Evolutionary conservation across 1,140 invertebrate genomes (phyloP).

Genomic region (Scaptomyza montana): DNA sequence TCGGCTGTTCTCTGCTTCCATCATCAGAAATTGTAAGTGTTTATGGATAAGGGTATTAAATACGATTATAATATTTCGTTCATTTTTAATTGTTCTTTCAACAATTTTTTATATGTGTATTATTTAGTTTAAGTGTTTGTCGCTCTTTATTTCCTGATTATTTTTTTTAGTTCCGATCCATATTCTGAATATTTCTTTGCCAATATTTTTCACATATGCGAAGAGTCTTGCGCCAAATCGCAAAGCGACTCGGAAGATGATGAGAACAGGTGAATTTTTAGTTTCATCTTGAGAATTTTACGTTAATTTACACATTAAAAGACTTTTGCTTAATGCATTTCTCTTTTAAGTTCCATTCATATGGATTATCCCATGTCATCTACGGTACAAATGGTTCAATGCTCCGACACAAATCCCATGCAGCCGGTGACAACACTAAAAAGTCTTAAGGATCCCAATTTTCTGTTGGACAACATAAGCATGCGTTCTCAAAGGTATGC

Average conservation of each 20-base stretch:
- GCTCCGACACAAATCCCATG: slow-evolving; percentile 70
- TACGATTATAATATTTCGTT: slow-evolving; percentile 1
- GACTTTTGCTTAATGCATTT: not conserved
- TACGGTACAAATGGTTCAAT: slow-evolving; percentile 84
- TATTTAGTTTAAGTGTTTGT: slow-evolving; percentile 24
- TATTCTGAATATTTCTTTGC: slow-evolving; percentile 81
- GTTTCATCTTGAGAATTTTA: slow-evolving; percentile 14
- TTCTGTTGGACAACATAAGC: slow-evolving; percentile 75
- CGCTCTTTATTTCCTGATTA: slow-evolving; percentile 34
- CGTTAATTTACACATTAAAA: not conserved
- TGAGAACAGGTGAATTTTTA: slow-evolving; percentile 60
- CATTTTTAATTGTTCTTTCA: slow-evolving; percentile 17
- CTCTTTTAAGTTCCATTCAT: slow-evolving; percentile 43
- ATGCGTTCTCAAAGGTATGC: slow-evolving; percentile 76
- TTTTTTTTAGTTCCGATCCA: slow-evolving; percentile 74
- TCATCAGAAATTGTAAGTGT: slow-evolving; percentile 91
- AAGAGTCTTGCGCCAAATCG: slow-evolving; percentile 68
- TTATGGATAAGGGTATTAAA: not conserved
- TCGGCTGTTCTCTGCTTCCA: slow-evolving; percentile 91
- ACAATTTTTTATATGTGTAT: slow-evolving; percentile 17
- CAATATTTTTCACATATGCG: slow-evolving; percentile 83
- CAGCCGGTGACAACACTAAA: slow-evolving; percentile 79
- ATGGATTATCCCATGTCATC: slow-evolving; percentile 66
- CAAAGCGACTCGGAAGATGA: slow-evolving; percentile 54
- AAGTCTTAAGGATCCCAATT: slow-evolving; percentile 80